Percentiles rank a stretch among this genome's conserved stretches.
Evolutionary conservation across 2,888 invertebrate species (phyloP).

Genomic region (Mesochorus sp.): DNA sequence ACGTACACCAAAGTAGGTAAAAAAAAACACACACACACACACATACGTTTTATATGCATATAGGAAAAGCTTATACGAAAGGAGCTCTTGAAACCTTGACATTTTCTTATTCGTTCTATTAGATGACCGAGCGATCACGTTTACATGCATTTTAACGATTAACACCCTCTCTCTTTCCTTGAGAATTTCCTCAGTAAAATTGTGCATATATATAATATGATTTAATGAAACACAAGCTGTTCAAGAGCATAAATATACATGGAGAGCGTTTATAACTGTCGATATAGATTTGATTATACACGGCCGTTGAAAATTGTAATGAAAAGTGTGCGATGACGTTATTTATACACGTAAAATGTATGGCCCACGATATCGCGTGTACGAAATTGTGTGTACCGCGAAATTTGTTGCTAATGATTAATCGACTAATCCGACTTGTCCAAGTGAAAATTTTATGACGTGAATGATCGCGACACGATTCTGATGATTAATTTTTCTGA

Average conservation of each 20-base stretch:
- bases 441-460: too few species aligned
- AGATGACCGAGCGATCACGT: constrained; percentile 48
- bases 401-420: too few species aligned
- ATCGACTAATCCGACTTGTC: too few species aligned
- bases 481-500: too few species aligned
- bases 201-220: not conserved
- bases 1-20: not conserved
- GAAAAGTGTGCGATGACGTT: too few species aligned
- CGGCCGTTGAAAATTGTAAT: too few species aligned
- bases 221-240: not conserved
- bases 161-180: constrained; percentile 43
- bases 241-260: not conserved
- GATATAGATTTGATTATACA: too few species aligned
- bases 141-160: constrained; percentile 41
- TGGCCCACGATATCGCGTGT: too few species aligned
- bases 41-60: not conserved
- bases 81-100: constrained; percentile 53
- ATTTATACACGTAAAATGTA: too few species aligned
- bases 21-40: not conserved
- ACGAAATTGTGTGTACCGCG: too few species aligned
- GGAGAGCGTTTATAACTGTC: too few species aligned
- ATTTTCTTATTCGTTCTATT: constrained; percentile 53
- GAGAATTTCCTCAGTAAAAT: constrained; percentile 24
- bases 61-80: not conserved
- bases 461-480: too few species aligned